A percentile compares a stretch with the other conserved stretches of the same genome.
Conservation (phyloP, 2,113 vertebrate species). For the Bucco capensis region DNA sequence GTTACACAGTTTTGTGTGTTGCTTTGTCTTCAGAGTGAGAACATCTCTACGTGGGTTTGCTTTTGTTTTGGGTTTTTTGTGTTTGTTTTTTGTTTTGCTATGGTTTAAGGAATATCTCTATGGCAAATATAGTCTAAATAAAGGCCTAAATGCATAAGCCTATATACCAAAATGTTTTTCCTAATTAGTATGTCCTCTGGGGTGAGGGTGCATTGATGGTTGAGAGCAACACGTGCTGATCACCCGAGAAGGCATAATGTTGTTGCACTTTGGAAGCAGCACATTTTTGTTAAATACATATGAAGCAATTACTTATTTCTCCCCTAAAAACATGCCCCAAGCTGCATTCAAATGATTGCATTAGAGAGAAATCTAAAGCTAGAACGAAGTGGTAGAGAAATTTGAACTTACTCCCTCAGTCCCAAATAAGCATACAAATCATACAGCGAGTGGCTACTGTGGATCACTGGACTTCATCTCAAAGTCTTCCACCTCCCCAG, state of each 20-base stretch:
- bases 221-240: background rate
- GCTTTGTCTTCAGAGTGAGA: background rate
- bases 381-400: slow-evolving; percentile 16
- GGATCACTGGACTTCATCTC: background rate
- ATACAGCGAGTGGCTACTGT: background rate
- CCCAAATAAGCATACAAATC: background rate
- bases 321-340: background rate
- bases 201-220: accelerated
- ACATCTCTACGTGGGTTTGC: background rate
- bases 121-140: background rate
- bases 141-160: background rate
- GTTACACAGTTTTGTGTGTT: background rate
- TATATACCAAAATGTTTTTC: background rate
- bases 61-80: background rate
- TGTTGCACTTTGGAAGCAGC: background rate
- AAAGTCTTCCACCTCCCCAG: background rate
- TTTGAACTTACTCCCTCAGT: background rate
- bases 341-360: slow-evolving; percentile 1
- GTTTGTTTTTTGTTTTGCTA: background rate
- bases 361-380: background rate
- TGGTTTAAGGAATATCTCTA: background rate
- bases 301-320: background rate
- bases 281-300: background rate
- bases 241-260: background rate
- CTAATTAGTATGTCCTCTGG: background rate